These are phyloP conservation scores for Zygothrica quintamaculata DNA, from an alignment of 2,888 invertebrate genomes.

Conservation along the genomic window DNA sequence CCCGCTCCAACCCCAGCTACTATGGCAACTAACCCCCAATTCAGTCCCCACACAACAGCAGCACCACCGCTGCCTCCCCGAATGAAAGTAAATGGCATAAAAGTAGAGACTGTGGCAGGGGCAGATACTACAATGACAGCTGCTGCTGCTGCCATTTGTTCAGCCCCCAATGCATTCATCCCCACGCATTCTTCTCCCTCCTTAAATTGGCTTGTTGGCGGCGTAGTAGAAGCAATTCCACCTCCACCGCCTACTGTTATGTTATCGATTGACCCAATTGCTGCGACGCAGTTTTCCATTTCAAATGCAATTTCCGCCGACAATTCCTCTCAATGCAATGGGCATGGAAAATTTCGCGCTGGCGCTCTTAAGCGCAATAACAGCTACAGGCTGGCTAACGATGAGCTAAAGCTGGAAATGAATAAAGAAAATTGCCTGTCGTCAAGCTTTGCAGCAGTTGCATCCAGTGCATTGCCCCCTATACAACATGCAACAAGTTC, in stretches of 20 bases:
- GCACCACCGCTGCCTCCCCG: conserved; percentile 75
- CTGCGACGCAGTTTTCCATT: conserved; percentile 71
- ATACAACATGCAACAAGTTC: conserved; percentile 72
- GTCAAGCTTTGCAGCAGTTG: conserved; percentile 15
- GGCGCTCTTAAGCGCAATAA: conserved; percentile 89
- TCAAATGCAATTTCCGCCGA: conserved; percentile 54
- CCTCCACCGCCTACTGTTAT: conserved; percentile 4
- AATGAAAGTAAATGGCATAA: conserved; percentile 66
- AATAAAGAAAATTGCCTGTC: conserved; percentile 75
- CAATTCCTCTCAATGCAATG: conserved; percentile 5
- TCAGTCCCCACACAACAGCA: conserved; percentile 21
- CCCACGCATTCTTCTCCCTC: neutral
- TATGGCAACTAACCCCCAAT: conserved; percentile 44
- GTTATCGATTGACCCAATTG: conserved; percentile 82
- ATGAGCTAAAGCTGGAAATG: conserved; percentile 85
- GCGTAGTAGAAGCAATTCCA: neutral
- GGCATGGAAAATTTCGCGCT: conserved; percentile 52
- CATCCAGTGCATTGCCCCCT: conserved; percentile 67
- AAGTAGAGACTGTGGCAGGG: conserved; percentile 3
- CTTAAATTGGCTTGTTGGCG: neutral
- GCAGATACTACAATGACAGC: conserved; percentile 11
- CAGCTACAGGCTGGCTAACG: conserved; percentile 93
- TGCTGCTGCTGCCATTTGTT: conserved; percentile 24
- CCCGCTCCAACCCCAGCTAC: conserved; percentile 30
- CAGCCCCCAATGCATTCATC: conserved; percentile 3